Evolutionary conservation across 2,113 vertebrate species (phyloP).

Genomic region (Hystrix brachyura): DNA sequence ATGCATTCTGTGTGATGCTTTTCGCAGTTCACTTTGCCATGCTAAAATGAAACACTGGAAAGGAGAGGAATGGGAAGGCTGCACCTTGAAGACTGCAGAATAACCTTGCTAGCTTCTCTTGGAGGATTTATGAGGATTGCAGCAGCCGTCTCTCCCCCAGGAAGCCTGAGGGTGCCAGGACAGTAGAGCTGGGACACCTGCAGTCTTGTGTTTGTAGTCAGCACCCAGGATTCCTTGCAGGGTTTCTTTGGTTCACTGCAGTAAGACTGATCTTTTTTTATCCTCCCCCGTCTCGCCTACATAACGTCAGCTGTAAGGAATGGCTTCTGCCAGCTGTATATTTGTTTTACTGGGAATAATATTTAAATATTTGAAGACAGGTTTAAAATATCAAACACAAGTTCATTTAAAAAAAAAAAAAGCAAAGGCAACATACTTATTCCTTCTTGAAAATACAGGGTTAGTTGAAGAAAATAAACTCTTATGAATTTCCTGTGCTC

Average conservation of each 20-base stretch:
- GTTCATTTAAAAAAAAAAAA: not conserved
- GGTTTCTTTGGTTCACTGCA: constrained; percentile 4
- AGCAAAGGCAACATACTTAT: not conserved
- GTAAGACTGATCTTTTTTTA: constrained; percentile 62
- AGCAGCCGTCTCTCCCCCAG: rapidly evolving
- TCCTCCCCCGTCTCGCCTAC: constrained; percentile 63
- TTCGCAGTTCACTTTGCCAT: rapidly evolving
- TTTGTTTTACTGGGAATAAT: constrained; percentile 77
- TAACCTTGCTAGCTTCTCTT: not conserved
- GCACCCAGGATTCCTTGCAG: not conserved
- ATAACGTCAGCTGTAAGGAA: constrained; percentile 59
- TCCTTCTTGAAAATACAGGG: constrained; percentile 55
- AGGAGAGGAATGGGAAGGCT: not conserved
- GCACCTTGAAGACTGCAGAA: not conserved
- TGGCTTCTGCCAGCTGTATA: constrained; percentile 47
- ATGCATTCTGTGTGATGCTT: rapidly evolving
- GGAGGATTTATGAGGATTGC: not conserved
- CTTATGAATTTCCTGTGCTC: not conserved
- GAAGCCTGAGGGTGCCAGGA: not conserved
- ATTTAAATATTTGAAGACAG: constrained; percentile 80
- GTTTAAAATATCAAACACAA: constrained; percentile 77
- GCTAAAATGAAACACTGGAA: not conserved
- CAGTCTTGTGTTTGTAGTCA: rapidly evolving
- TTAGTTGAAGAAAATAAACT: not conserved
- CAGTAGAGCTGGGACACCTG: rapidly evolving